phyloP scores from a whole-genome alignment of 2,888 invertebrate species.

The Sphaerolaimus hirsutus region DNA sequence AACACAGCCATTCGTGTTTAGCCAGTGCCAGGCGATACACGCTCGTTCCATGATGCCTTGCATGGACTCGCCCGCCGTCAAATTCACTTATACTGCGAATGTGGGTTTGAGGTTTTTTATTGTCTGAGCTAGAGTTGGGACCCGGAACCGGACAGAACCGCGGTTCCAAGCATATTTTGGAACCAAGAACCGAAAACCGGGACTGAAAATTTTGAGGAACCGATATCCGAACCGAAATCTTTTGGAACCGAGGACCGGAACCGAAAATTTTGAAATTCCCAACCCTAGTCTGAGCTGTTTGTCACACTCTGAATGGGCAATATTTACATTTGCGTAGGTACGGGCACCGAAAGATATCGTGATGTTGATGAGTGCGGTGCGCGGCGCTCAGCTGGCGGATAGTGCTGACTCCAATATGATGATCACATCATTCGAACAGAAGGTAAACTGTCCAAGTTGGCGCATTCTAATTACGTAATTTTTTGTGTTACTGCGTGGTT shows the following conservation, averaged over 20 bases:
- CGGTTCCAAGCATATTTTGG: too few species aligned
- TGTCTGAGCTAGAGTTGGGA: not conserved
- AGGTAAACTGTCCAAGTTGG: slow-evolving; percentile 7
- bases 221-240: too few species aligned
- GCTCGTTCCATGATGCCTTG: slow-evolving; percentile 56
- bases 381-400: slow-evolving; percentile 30
- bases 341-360: slow-evolving; percentile 46
- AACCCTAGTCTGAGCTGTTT: not conserved
- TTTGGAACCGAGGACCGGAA: too few species aligned
- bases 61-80: slow-evolving; percentile 67
- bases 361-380: slow-evolving; percentile 61
- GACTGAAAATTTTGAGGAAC: too few species aligned
- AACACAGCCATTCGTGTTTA: slow-evolving; percentile 49
- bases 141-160: too few species aligned
- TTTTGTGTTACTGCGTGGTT: not conserved
- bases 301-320: not conserved
- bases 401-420: slow-evolving; percentile 28
- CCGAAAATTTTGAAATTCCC: too few species aligned
- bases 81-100: slow-evolving; percentile 50
- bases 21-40: slow-evolving; percentile 43
- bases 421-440: slow-evolving; percentile 37
- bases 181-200: too few species aligned
- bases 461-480: not conserved
- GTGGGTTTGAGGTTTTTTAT: slow-evolving; percentile 9
- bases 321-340: slow-evolving; percentile 33